Evolutionary conservation across 2,113 vertebrate species (phyloP).

Genomic region (Marcusenius ussheri): DNA sequence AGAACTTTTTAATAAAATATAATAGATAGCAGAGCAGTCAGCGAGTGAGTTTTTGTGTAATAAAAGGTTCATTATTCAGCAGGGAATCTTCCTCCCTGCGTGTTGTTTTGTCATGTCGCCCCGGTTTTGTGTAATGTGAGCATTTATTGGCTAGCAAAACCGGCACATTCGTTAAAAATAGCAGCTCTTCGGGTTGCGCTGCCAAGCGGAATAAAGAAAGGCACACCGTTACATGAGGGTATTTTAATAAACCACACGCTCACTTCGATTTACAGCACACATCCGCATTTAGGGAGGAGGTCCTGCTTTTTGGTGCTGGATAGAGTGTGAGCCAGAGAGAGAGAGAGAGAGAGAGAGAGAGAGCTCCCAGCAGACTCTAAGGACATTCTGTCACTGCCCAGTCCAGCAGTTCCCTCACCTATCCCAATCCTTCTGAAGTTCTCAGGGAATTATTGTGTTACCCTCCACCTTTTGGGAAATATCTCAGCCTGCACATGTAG

Average conservation of each 20-base stretch:
- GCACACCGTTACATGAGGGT: conserved; percentile 50
- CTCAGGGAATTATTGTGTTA: not conserved
- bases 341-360: not conserved
- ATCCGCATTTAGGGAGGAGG: conserved; percentile 29
- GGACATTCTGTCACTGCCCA: not conserved
- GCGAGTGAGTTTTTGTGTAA: conserved; percentile 26
- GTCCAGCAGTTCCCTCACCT: not conserved
- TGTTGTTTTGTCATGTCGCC: not conserved
- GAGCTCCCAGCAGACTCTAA: not conserved
- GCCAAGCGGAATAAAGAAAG: conserved; percentile 55
- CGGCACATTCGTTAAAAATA: conserved; percentile 65
- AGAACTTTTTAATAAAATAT: conserved; percentile 46
- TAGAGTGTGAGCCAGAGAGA: not conserved
- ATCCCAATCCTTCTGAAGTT: not conserved
- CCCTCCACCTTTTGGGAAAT: not conserved
- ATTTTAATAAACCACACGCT: conserved; percentile 36
- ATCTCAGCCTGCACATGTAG: not conserved
- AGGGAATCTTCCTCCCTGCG: conserved; percentile 7
- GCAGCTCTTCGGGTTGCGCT: conserved; percentile 57
- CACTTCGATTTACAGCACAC: conserved; percentile 35
- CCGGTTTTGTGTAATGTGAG: conserved; percentile 34
- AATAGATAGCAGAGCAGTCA: conserved; percentile 25
- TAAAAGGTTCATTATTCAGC: conserved; percentile 24
- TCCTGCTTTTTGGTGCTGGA: not conserved
- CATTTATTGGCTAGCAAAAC: conserved; percentile 55